Percentiles rank a stretch among this genome's conserved stretches.
Evolutionary conservation across 2,888 invertebrate genomes (phyloP).

Genomic region (Isotomurus palustris): DNA sequence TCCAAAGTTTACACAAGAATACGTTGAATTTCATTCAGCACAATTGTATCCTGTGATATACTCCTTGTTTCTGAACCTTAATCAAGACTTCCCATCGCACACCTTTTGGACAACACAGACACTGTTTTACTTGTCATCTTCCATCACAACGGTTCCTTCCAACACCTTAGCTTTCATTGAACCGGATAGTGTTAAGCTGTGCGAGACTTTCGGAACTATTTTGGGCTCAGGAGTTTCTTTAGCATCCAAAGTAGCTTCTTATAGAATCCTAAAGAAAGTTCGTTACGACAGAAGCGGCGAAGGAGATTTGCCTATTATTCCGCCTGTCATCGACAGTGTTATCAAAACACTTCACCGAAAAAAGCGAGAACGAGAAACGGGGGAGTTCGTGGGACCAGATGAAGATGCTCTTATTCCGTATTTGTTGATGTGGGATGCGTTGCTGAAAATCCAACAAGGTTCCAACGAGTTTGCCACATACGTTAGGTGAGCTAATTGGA

Average conservation of each 20-base stretch:
- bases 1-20: conserved; percentile 34
- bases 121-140: conserved; percentile 20
- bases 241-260: conserved; percentile 25
- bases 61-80: conserved; percentile 32
- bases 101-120: conserved; percentile 27
- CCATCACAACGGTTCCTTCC: conserved; percentile 33
- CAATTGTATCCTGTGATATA: conserved; percentile 39
- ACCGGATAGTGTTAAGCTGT: conserved; percentile 28
- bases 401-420: conserved; percentile 38
- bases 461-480: conserved; percentile 42
- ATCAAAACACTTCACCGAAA: conserved; percentile 13
- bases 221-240: conserved; percentile 13
- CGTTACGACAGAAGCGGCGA: conserved; percentile 24
- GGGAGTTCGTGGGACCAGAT: neutral
- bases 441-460: conserved; percentile 36
- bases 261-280: conserved; percentile 32
- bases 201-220: conserved; percentile 28
- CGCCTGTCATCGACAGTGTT: conserved; percentile 19
- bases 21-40: conserved; percentile 38
- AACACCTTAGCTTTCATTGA: conserved; percentile 37
- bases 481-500: conserved; percentile 38
- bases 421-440: conserved; percentile 44
- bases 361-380: conserved; percentile 1
- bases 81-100: conserved; percentile 10
- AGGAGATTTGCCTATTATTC: conserved; percentile 31